phyloP scores from a whole-genome alignment of 2,113 vertebrate species.

The Sinocyclocheilus maitianheensis region DNA sequence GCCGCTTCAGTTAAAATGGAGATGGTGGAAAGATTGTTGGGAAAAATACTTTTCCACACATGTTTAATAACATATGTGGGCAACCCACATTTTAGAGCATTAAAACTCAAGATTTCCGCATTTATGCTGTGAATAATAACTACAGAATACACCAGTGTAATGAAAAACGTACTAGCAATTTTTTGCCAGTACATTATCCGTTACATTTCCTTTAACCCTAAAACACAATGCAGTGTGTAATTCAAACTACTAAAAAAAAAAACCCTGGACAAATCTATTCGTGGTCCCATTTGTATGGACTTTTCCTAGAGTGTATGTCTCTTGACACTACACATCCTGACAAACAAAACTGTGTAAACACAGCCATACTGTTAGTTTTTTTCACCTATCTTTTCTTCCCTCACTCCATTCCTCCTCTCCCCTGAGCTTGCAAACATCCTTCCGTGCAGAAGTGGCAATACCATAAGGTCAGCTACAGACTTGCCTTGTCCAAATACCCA shows the following conservation, averaged over 20 bases:
- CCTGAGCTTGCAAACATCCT: background rate
- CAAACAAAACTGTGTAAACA: background rate
- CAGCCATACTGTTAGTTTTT: background rate
- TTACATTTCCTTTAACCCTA: too few relatives aligned
- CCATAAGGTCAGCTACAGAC: slow-evolving; percentile 30
- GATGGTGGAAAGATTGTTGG: background rate
- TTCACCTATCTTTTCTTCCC: background rate
- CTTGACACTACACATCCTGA: slow-evolving; percentile 15
- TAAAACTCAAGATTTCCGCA: background rate
- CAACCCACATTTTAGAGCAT: background rate
- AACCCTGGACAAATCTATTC: background rate
- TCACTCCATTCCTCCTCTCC: background rate
- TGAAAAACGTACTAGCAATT: too few relatives aligned
- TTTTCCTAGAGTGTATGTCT: background rate
- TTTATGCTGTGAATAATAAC: background rate
- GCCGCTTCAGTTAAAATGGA: background rate
- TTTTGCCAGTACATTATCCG: too few relatives aligned
- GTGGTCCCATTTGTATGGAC: background rate
- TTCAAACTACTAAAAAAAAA: too few relatives aligned
- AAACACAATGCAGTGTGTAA: too few relatives aligned
- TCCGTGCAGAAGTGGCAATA: background rate
- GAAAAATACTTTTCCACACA: background rate
- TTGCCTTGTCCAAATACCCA: too few relatives aligned
- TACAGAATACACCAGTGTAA: background rate
- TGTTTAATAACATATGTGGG: background rate